Base-by-base conservation (phyloP, 2,888 invertebrate species). In the Heteropelma amictum region DNA sequence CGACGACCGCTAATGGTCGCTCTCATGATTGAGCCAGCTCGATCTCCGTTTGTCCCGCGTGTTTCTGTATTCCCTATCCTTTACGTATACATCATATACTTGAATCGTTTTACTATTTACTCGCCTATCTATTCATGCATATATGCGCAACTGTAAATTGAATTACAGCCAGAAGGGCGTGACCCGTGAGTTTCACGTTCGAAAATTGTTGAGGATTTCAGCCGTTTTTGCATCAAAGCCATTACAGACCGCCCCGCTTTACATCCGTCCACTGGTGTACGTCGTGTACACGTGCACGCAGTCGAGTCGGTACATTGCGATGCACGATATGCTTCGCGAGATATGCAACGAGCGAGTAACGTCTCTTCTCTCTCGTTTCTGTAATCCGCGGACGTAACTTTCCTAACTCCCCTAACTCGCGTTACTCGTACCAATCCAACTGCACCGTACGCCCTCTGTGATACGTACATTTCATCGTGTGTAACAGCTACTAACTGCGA, bases 1-100 rank as follows among this genome's bases (percentile, higher is more conserved):
- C 83, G 81, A 81, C 80, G 70, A 81, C 81, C 58, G 56, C 82
- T 84, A 84, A 85, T 83, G 84, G 82, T 60, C 78, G 76, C 78
- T 79, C 80, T 79, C 80, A 80, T 84, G 82, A 85, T 86, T 86
- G 83, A 84, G 78, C 78, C 56, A 56, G 79, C 64, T 81, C 76
- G 73, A 74, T 68, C 70, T 49, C 54, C 26, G 67, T 56, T 67
- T 47, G 54, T 56, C 19, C 45, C n/a, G 21, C 54, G 26, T 56
- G 0, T 21, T 17, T 38, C 35, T 33, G 19, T 33, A 45, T 23
- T 33, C 14, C 19, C 40, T 14, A 17, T 42, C 10, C 19, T 7
- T 33, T 26, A 21, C 40, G 26, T 30, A 56, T 33, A 30, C 47
- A 12, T 12, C 47, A 33, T 19, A 28, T n/a, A 49, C 30, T 53